phyloP scores from a whole-genome alignment of 2,113 vertebrate genomes.

The Gorsachius goisagi region DNA sequence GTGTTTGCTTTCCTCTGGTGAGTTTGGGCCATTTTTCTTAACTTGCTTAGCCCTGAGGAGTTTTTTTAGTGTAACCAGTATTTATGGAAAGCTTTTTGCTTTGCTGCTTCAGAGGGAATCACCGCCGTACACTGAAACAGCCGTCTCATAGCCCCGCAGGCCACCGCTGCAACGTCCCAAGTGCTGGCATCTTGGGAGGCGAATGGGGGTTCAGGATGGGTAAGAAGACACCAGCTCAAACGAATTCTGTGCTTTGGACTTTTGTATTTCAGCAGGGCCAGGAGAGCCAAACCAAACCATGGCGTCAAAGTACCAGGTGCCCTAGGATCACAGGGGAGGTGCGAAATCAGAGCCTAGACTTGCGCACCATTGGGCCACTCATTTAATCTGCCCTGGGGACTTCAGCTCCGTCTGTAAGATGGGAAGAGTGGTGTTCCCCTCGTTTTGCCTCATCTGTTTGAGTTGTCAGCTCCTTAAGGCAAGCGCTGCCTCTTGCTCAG shows the following conservation, averaged over 20 bases:
- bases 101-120: background rate
- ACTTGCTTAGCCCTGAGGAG: background rate
- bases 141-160: background rate
- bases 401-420: background rate
- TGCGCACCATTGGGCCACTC: background rate
- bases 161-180: accelerated
- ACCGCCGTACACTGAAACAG: background rate
- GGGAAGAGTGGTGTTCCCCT: background rate
- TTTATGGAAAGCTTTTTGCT: background rate
- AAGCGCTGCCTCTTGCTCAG: background rate
- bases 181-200: background rate
- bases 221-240: background rate
- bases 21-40: background rate
- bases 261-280: background rate
- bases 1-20: background rate
- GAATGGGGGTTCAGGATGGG: background rate
- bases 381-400: background rate
- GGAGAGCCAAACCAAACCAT: background rate
- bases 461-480: background rate
- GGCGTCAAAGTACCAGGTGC: background rate
- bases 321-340: background rate
- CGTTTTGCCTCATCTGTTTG: background rate
- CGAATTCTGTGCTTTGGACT: background rate
- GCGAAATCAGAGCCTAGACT: background rate
- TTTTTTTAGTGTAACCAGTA: background rate